Evolutionary conservation across 2,797 vertebrate genomes (phyloP), one percentile per base, ranked within the genome.

Genomic region (Oreonectes daqikongensis): DNA sequence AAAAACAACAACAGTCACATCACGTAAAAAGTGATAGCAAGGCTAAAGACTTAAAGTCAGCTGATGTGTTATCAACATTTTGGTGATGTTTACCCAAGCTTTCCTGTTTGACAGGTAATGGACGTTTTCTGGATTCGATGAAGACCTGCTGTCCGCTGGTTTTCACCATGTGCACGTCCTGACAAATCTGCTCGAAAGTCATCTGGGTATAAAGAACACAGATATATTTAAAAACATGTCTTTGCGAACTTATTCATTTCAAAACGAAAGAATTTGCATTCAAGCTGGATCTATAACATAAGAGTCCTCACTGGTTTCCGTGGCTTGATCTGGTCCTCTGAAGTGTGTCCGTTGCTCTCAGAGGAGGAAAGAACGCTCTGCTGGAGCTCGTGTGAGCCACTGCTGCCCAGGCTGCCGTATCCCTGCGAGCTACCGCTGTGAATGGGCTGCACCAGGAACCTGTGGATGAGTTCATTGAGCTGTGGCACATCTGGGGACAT

Each of bases 301-400:
- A 24, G 35, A 3, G 15, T 1, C 17, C 85, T 80, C 32, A 86
- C 84, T 20, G 76, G 81, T 67, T 78, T 85, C 28, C 61, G 50
- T 1, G 52, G 12, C 46, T 78, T 77, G 22, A 20, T 57, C 42
- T 69, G 63, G 35, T 82, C 78, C 17, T 71, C 72, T 0, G 69
- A 60, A 24, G 79, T 20, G 69, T 71, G 77, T 67, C 86, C 88
- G 18, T 90, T 93, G 63, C 94, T 93, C 4, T 95, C 94, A 15
- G 92, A 94, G 79, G 94, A 95, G 32, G 94, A 94, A n/a, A 91
- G 88, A 81, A 91, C 88, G 12, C 94, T 93, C 90, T 93, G 90
- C 72, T 93, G 87, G 40, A 90, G 92, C 52, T 94, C 93, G 0
- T 93, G 94, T 55, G 94, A 95, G 81, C 93, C 93, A 0, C 90